Percentiles rank a stretch among this genome's conserved stretches.
These are phyloP conservation scores for Rhinolophus sinicus DNA, from an alignment of 2,113 vertebrate species.

Conservation along the genomic window DNA sequence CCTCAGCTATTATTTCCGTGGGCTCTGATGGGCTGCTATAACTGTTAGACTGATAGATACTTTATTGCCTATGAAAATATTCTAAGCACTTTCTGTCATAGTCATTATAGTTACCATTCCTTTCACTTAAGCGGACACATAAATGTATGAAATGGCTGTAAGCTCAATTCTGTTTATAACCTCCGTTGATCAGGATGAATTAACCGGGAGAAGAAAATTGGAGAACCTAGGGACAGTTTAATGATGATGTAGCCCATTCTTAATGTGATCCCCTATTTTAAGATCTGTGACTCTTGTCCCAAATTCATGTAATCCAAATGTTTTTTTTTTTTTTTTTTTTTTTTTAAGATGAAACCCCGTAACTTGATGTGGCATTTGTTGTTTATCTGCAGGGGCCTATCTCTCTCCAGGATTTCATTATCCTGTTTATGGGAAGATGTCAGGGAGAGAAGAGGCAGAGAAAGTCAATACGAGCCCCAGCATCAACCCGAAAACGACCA, in stretches of 20 bases:
- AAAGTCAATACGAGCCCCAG: constrained; percentile 91
- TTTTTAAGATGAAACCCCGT: constrained; percentile 53
- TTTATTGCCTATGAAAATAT: constrained; percentile 87
- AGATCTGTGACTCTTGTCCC: constrained; percentile 49
- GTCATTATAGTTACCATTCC: constrained; percentile 84
- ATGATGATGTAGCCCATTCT: constrained; percentile 60
- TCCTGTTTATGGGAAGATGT: constrained; percentile 98
- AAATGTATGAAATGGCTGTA: constrained; percentile 83
- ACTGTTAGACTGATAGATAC: constrained; percentile 81
- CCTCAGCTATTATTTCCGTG: constrained; percentile 70
- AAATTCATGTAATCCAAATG: constrained; percentile 63
- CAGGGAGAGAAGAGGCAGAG: constrained; percentile 96
- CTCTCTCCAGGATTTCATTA: constrained; percentile 97
- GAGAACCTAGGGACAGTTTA: constrained; percentile 65
- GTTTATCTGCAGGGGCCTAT: constrained; percentile 88
- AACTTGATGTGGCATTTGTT: constrained; percentile 80
- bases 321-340: background rate
- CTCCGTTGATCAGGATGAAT: constrained; percentile 81
- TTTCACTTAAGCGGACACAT: constrained; percentile 83
- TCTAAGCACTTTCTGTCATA: constrained; percentile 84
- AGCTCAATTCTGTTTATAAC: constrained; percentile 83
- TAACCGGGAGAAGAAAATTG: constrained; percentile 72
- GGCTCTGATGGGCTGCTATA: constrained; percentile 77
- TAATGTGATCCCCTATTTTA: constrained; percentile 58
- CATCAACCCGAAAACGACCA: constrained; percentile 89